These are phyloP conservation scores for Hydrozoanthus tunicans DNA, from an alignment of 64 coral and sea anemone species.

Conservation along the genomic window DNA sequence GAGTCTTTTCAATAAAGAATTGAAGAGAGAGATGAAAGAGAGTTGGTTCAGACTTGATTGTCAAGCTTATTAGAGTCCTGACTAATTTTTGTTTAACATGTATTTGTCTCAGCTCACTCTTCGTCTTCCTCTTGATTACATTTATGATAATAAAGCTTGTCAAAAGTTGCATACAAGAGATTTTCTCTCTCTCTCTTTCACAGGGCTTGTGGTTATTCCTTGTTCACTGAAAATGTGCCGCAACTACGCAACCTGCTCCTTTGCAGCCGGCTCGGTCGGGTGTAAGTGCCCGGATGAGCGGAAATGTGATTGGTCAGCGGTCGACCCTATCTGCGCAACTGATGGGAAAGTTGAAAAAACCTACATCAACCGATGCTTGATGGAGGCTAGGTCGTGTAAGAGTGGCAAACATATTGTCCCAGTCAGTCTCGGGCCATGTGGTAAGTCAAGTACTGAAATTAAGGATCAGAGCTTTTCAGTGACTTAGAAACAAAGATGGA, in stretches of 20 bases:
- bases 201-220: conserved; percentile 64
- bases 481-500: background rate
- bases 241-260: conserved; percentile 62
- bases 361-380: conserved; percentile 76
- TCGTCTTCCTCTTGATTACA: background rate
- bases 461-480: background rate
- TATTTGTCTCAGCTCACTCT: background rate
- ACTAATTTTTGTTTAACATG: background rate
- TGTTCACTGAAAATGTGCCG: conserved; percentile 74
- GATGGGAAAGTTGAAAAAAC: conserved; percentile 63
- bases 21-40: background rate
- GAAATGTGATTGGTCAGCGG: conserved; percentile 49
- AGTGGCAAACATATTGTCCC: conserved; percentile 50
- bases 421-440: conserved; percentile 32
- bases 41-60: too few species aligned
- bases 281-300: conserved; percentile 78
- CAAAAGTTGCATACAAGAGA: background rate
- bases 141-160: background rate
- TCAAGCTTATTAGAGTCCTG: too few species aligned
- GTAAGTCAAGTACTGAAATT: background rate
- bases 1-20: background rate
- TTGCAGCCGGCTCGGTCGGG: conserved; percentile 61
- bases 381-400: conserved; percentile 80
- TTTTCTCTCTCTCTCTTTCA: background rate
- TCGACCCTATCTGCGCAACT: conserved; percentile 66